Conservation (phyloP, 1,140 invertebrate species). For the Drosophila sucinea region DNA sequence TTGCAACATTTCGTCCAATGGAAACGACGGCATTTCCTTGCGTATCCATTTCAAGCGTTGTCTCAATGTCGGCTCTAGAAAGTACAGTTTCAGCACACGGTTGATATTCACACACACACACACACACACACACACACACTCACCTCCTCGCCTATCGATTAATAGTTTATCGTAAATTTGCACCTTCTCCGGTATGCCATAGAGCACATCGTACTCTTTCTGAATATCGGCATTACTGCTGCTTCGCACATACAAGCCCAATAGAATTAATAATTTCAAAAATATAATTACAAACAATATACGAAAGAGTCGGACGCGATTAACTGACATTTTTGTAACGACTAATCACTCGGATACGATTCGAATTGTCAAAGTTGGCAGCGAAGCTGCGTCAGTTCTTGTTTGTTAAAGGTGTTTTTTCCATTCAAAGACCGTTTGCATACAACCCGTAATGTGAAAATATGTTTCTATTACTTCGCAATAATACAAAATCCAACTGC, state of each 20-base stretch:
- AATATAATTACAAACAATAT: slow-evolving; percentile 51
- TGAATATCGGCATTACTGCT: slow-evolving; percentile 19
- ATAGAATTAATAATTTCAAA: slow-evolving; percentile 48
- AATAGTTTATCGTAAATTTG: slow-evolving; percentile 46
- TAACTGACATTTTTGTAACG: slow-evolving; percentile 41
- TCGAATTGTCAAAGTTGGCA: too few relatives aligned
- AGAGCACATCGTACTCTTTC: background rate
- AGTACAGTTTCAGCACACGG: background rate
- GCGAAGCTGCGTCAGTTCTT: background rate
- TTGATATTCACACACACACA: background rate
- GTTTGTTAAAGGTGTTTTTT: slow-evolving; percentile 59
- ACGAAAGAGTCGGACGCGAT: slow-evolving; percentile 42
- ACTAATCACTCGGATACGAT: background rate
- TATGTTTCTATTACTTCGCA: background rate
- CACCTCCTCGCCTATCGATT: slow-evolving; percentile 47
- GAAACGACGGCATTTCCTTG: slow-evolving; percentile 62
- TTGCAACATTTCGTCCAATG: slow-evolving; percentile 44
- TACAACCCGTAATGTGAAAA: background rate
- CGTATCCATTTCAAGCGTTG: slow-evolving; percentile 47
- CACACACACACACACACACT: background rate
- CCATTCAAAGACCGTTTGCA: background rate
- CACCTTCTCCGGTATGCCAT: slow-evolving; percentile 1
- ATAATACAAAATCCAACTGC: background rate
- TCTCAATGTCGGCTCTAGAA: slow-evolving; percentile 39
- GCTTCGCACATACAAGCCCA: slow-evolving; percentile 35